Base-by-base conservation (phyloP, 2,113 vertebrate species). In the Mus spicilegus region DNA sequence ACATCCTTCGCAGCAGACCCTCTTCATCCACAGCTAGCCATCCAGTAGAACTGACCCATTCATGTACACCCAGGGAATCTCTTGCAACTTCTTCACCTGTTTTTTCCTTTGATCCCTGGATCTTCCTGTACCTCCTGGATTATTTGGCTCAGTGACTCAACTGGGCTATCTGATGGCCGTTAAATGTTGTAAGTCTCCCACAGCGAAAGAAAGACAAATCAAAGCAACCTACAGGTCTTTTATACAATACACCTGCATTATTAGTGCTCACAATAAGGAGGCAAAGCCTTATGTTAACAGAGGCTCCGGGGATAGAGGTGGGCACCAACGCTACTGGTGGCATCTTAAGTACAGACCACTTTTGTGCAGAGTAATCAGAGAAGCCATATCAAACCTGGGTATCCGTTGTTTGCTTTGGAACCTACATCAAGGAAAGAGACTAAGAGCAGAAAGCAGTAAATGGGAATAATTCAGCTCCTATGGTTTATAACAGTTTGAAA, bases 221-320 rank as follows among this genome's bases (percentile, higher is more conserved):
- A 24, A 90, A 94, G 85, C 24, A 86, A 42, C 42, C 42, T 30
- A 46, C 42, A 4, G 0, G 65, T 89, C 22, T 78, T 69, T 93
- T 85, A 56, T 42, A 86, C 33, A 58, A 33, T 36, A 65, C 17
- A 46, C 54, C n/a, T 90, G 3, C 8, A 42, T 72, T 94, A n/a
- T 93, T 78, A 86, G 36, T 39, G 22, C 49, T 65, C 5, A 28
- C 17, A 93, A 90, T 73, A 81, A 91, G 87, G 16, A 84, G 49
- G 56, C 76, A 91, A 91, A 97, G 33, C n/a, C 54, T 76, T 80
- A 1, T 65, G 26, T 86, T 95, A 73, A 69, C 72, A 88, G 81
- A 85, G 39, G 49, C 19, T 26, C 8, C 28, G 16, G 51, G 24
- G 30, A 92, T 26, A 28, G 10, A 73, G 63, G n/a, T 85, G 92